Conservation (phyloP, 1,140 invertebrate species). For the Ephestia elutella region DNA sequence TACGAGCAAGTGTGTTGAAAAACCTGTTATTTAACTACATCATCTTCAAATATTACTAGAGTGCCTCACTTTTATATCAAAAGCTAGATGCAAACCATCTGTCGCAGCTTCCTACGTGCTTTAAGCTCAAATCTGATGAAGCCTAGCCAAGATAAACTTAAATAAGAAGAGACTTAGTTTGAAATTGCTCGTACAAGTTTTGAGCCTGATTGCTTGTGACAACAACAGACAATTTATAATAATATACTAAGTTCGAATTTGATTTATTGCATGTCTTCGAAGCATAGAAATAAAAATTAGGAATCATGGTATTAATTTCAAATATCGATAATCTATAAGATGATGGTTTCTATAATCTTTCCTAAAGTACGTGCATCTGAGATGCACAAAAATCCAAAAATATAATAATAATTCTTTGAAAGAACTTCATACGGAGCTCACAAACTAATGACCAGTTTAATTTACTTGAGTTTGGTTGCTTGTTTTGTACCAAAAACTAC, state of each 20-base stretch:
- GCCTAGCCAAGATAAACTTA: conserved; percentile 1
- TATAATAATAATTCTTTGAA: no score
- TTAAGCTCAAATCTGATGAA: conserved; percentile 1
- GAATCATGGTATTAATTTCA: no score
- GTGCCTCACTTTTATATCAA: neutral
- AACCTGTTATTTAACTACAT: neutral
- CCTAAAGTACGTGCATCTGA: no score
- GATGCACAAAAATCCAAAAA: no score
- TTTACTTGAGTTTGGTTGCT: no score
- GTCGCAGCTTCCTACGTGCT: conserved; percentile 4
- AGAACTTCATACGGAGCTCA: no score
- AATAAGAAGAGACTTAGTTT: conserved; percentile 3
- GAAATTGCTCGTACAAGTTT: neutral
- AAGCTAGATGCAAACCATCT: conserved; percentile 2
- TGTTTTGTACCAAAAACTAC: no score
- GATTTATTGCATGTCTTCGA: neutral
- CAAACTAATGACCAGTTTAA: no score
- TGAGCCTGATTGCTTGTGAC: neutral
- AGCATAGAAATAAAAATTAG: neutral
- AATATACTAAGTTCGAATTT: neutral
- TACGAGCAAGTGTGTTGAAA: neutral
- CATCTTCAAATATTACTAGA: neutral
- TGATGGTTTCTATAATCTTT: no score
- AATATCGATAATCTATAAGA: no score
- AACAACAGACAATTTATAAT: neutral